Percentiles rank a stretch among this genome's conserved stretches.
phyloP scores from a whole-genome alignment of 2,113 vertebrate species.

The Gadus chalcogrammus region DNA sequence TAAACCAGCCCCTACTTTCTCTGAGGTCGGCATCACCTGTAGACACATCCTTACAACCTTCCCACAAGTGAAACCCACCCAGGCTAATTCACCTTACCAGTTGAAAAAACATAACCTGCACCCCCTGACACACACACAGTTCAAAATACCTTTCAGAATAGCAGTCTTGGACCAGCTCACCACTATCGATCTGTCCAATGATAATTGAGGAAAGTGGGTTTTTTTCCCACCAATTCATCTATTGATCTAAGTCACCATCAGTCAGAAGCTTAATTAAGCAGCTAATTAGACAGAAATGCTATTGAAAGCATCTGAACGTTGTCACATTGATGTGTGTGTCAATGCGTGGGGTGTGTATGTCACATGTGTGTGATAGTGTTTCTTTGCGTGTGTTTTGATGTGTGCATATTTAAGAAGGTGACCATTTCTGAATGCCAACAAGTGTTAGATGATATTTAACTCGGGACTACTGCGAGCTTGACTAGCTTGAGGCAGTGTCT shows the following conservation, averaged over 20 bases:
- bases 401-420: neutral
- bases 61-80: neutral
- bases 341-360: slow-evolving; percentile 6
- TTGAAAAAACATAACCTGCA: neutral
- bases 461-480: neutral
- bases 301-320: slow-evolving; percentile 44
- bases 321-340: slow-evolving; percentile 5
- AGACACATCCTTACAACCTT: slow-evolving; percentile 1
- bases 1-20: slow-evolving; percentile 40
- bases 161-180: slow-evolving; percentile 38
- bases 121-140: neutral
- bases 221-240: slow-evolving; percentile 57
- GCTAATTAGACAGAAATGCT: slow-evolving; percentile 62
- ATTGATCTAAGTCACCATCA: slow-evolving; percentile 66
- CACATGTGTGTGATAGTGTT: neutral
- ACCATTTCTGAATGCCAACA: slow-evolving; percentile 16
- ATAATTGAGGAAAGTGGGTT: slow-evolving; percentile 62
- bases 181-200: slow-evolving; percentile 55
- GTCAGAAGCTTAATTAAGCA: slow-evolving; percentile 67
- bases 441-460: slow-evolving; percentile 6
- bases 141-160: slow-evolving; percentile 8
- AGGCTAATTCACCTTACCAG: slow-evolving; percentile 29
- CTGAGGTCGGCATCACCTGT: too few relatives aligned
- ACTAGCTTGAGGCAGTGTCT: neutral
- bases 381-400: slow-evolving; percentile 15